Conservation (phyloP, 2,113 vertebrate species). For the Cephalopterus ornatus region DNA sequence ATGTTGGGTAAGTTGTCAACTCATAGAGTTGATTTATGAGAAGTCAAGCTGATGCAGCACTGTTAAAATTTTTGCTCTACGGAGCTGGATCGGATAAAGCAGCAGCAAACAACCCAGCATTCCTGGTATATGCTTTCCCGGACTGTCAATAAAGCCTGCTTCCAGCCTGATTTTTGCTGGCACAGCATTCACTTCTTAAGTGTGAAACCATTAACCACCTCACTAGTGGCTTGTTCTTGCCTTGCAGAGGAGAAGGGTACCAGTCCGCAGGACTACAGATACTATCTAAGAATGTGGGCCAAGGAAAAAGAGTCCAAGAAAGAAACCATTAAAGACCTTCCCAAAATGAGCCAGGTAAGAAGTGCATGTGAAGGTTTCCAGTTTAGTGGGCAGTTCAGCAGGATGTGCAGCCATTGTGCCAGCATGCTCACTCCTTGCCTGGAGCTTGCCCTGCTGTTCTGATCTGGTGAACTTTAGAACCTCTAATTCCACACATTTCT, state of each 20-base stretch:
- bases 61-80: neutral
- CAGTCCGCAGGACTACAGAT: slow-evolving; percentile 87
- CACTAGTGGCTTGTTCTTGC: neutral
- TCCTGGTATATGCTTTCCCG: neutral
- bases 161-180: neutral
- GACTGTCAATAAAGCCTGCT: neutral
- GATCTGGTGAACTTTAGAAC: neutral
- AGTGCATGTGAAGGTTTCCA: neutral
- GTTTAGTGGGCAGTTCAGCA: neutral
- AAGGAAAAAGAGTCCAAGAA: slow-evolving; percentile 89
- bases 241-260: slow-evolving; percentile 81
- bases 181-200: neutral
- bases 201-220: neutral
- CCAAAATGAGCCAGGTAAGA: slow-evolving; percentile 95
- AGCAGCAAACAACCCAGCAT: neutral
- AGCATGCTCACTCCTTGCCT: neutral
- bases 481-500: neutral
- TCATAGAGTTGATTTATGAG: neutral
- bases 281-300: slow-evolving; percentile 94
- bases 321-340: slow-evolving; percentile 94
- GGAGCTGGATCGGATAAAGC: neutral
- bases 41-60: neutral
- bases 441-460: neutral
- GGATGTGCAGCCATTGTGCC: neutral
- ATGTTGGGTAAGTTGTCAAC: neutral